These are phyloP conservation scores for Carlito syrichta DNA, from an alignment of 2,113 vertebrate genomes.

Conservation along the genomic window DNA sequence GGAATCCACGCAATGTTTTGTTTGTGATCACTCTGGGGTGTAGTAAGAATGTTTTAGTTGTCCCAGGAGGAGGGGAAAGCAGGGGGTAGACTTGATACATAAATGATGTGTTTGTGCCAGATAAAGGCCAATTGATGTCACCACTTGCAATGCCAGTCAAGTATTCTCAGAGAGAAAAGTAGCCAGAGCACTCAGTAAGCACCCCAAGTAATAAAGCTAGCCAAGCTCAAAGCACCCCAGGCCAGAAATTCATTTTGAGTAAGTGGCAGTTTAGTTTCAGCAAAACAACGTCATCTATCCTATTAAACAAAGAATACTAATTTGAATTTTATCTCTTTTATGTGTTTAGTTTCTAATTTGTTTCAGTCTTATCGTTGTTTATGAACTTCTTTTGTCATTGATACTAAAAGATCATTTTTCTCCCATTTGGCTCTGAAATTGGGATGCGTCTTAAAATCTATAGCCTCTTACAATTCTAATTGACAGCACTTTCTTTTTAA, in stretches of 20 bases:
- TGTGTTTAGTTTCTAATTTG: constrained; percentile 28
- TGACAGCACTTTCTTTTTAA: neutral
- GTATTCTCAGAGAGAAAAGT: neutral
- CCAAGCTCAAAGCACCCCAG: neutral
- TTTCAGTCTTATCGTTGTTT: neutral
- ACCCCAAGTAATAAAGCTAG: neutral
- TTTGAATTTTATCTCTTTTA: constrained; percentile 8
- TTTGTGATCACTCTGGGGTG: neutral
- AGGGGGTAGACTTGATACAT: neutral
- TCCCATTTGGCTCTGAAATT: neutral
- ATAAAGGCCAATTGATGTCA: neutral
- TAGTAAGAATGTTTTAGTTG: neutral
- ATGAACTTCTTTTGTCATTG: constrained; percentile 7
- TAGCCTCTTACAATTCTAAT: neutral
- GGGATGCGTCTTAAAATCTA: neutral
- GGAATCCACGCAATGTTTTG: too few species aligned
- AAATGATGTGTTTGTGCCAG: neutral
- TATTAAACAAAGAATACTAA: neutral
- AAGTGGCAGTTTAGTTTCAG: neutral
- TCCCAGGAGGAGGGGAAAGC: neutral
- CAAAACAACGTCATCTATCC: neutral
- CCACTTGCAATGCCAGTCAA: neutral
- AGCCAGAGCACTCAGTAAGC: neutral
- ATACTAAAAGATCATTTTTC: neutral
- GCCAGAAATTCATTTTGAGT: neutral